phyloP scores from a whole-genome alignment of 2,113 vertebrate genomes.

The Raphicerus campestris region DNA sequence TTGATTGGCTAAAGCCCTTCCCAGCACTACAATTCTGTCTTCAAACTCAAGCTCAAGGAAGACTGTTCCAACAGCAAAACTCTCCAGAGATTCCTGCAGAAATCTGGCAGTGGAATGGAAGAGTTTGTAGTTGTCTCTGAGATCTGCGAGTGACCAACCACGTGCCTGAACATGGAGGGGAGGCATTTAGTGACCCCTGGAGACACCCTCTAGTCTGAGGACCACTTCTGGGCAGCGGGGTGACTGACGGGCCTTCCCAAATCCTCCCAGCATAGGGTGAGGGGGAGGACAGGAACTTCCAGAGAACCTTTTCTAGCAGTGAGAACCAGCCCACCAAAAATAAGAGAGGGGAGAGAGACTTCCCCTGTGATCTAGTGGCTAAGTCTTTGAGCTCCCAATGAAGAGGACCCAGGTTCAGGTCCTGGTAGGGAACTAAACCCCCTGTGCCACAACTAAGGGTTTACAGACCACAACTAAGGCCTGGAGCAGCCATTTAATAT shows the following conservation, averaged over 20 bases:
- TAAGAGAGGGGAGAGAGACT: background rate
- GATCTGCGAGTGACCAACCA: background rate
- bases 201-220: background rate
- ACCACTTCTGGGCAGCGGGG: too few relatives aligned
- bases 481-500: background rate
- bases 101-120: too few relatives aligned
- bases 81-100: background rate
- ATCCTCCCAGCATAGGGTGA: background rate
- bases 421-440: background rate
- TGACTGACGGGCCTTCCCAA: background rate
- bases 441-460: background rate
- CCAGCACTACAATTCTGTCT: background rate
- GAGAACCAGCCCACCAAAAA: background rate
- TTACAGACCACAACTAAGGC: background rate
- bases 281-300: background rate
- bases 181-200: background rate
- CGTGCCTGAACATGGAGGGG: background rate
- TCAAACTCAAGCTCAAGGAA: background rate
- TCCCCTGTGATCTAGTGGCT: background rate
- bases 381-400: background rate
- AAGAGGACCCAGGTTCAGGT: background rate
- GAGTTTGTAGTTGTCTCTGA: background rate
- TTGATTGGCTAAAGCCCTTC: background rate
- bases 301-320: background rate
- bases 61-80: background rate